Base-by-base conservation (phyloP, 2,113 vertebrate genomes). In the Siniperca knerii region DNA sequence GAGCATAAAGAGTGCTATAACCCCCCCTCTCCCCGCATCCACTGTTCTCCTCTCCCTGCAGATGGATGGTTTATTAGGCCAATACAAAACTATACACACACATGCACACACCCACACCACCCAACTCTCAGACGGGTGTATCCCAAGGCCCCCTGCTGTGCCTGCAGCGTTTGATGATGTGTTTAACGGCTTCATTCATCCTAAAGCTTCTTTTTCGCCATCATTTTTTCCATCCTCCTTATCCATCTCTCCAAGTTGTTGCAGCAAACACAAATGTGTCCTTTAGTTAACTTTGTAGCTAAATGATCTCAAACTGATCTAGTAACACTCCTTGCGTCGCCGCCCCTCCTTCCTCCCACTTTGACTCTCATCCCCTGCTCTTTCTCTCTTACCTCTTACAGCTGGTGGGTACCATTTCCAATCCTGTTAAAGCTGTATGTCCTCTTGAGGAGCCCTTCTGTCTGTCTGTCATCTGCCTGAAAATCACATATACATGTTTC, bases 381-480 rank as follows among this genome's bases (percentile, higher is more conserved):
- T 77, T 87, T 87, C 85, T 85, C 87, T 81, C 77, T 62, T 84
- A 83, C 86, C 75, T 86, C 91, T 69, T 89, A 82, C 91, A 93
- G 93, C 89, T 89, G 90, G 75, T 89, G 67, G 16, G 68, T 81
- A 94, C 93, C 94, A 93, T 92, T 93, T 91, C 90, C 92, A 95
- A 94, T 94, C 93, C 92, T 93, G 92, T 94, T 94, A 94, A 64
- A 81, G 90, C 68, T 90, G 88, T 90, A 62, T 92, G 90, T 94
- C 92, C 81, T 91, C 79, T 76, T 48, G 65, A 84, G 85, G 78
- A 90, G 79, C 84, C 90, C 92, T 84, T 93, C 90, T 90, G 90
- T 89, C 58, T 87, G 77, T 90, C 88, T 92, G 89, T 90, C 92
- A 87, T 90, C 75, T 29, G 92, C 83, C 83, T 79, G 64, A 74